Evolutionary conservation across 2,888 invertebrate species (phyloP), one percentile per base, ranked within the genome.

Genomic region (Platycnemis pennipes): DNA sequence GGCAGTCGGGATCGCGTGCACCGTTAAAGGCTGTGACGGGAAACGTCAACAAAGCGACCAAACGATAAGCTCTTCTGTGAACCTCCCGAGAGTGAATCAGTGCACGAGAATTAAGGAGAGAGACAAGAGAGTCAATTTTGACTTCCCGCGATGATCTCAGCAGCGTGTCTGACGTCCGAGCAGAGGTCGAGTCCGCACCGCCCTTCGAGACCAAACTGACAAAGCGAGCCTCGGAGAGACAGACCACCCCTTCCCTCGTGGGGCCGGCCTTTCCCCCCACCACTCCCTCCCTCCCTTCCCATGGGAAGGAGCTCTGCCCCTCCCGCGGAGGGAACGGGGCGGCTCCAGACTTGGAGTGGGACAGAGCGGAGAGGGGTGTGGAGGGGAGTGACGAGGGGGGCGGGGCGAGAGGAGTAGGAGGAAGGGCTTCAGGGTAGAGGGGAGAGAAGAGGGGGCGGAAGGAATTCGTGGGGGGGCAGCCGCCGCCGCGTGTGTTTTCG

Each of bases 221-320:
- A 96, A 96, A 96, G 95, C 96, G 95, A 95, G 96, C 96, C 96
- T 96, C 96, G 96, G 96, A 96, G 95, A 96, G 95, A 96, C 95
- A 96, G 95, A 95, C 95, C 95, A 94, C 95, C 95, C 94, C 95
- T 95, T 95, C 95, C 95, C 95, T 69, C 85, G 94, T 94, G 45
- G n/a, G n/a, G n/a, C n/a, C n/a, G n/a, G n/a, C n/a, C n/a, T n/a
- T n/a, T n/a, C n/a, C n/a, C n/a, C n/a, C 53, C 85, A 69, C 85
- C 77, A 94, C 94, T 69, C 53, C 94, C 53, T 53, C 95, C 89
- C 49, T 94, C 94, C 95, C 95, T 95, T 95, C 95, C 94, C 95
- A 95, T 53, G 45, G 88, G 63, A 53, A 3, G 31, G 22, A 5
- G 22, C 26, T 56, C 95, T 95, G 94, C 95, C 95, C 95, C 95